Evolutionary conservation across 2,113 vertebrate species (phyloP), one percentile per base, ranked within the genome.

Genomic region (Lota lota): DNA sequence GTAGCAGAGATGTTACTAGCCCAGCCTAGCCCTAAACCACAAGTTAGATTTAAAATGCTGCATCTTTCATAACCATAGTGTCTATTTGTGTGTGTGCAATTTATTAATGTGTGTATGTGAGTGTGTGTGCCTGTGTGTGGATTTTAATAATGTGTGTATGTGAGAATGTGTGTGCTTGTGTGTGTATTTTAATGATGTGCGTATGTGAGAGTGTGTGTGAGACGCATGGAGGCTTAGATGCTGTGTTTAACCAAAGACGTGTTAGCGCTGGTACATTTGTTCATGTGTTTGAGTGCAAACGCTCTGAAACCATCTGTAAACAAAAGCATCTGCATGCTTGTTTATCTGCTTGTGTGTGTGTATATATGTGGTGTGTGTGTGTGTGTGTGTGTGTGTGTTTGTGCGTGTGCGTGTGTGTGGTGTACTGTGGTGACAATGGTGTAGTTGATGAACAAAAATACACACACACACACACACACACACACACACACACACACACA

Each of bases 241-340:
- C 76, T 59, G 69, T 88, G 81, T 88, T 89, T 87, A 70, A 82
- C 65, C 51, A 77, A 68, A 81, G 83, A 83, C 74, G 51, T 77
- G 77, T 84, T 79, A 80, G 83, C 79, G 0, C 67, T 63, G 50
- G 78, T 80, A 76, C 84, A 83, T 87, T 88, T 90, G 85, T 79
- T 81, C 79, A 86, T 82, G 85, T 79, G 77, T 85, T 88, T 87
- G 86, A 74, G 77, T 21, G 75, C 83, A 89, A 88, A 90, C 88
- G 82, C 87, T 84, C 68, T 74, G 76, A 81, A 84, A 89, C 83
- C 83, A 40, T 80, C 77, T 64, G 87, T 85, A 86, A 89, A 90
- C 87, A 89, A 78, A 80, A 85, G 85, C 89, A 88, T 88, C 87
- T 88, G 88, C 85, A 83, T 72, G 4, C 33, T 21, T 70, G n/a